A percentile compares a stretch with the other conserved stretches of the same genome.
These are phyloP conservation scores for Picus viridis DNA, from an alignment of 2,797 vertebrate species.

Conservation along the genomic window DNA sequence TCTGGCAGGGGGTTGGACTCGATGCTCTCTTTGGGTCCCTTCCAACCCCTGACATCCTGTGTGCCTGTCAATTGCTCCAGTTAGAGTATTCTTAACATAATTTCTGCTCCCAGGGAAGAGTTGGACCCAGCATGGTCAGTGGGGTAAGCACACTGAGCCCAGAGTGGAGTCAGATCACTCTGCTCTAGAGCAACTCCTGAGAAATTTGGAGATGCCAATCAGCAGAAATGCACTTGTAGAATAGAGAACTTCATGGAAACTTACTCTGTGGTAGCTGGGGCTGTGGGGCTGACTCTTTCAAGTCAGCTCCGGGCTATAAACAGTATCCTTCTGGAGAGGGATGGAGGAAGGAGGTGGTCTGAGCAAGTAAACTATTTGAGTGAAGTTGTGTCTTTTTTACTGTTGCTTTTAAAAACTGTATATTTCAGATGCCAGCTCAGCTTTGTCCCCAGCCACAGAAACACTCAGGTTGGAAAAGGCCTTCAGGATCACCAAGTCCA, in stretches of 20 bases:
- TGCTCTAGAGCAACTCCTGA: fast-evolving
- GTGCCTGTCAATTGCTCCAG: neutral
- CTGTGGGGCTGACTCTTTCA: neutral
- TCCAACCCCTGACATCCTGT: too few relatives aligned
- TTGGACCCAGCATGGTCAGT: neutral
- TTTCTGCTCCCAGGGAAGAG: neutral
- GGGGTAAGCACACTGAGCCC: neutral
- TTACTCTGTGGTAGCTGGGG: neutral
- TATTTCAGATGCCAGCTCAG: neutral
- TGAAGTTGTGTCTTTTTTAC: neutral
- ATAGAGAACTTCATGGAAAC: neutral
- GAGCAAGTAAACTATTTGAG: neutral
- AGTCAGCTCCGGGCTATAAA: neutral
- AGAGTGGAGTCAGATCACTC: neutral
- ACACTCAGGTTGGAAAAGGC: too few relatives aligned
- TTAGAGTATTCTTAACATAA: neutral
- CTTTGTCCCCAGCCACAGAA: neutral
- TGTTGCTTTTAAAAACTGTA: too few relatives aligned
- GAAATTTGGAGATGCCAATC: neutral
- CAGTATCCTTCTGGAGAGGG: neutral
- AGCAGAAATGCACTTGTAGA: neutral
- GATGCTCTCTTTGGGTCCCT: too few relatives aligned
- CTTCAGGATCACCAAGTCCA: too few relatives aligned
- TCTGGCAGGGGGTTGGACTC: too few relatives aligned
- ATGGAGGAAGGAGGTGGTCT: neutral